Evolutionary conservation across 2,797 vertebrate genomes (phyloP).

Genomic region (Catharus ustulatus): DNA sequence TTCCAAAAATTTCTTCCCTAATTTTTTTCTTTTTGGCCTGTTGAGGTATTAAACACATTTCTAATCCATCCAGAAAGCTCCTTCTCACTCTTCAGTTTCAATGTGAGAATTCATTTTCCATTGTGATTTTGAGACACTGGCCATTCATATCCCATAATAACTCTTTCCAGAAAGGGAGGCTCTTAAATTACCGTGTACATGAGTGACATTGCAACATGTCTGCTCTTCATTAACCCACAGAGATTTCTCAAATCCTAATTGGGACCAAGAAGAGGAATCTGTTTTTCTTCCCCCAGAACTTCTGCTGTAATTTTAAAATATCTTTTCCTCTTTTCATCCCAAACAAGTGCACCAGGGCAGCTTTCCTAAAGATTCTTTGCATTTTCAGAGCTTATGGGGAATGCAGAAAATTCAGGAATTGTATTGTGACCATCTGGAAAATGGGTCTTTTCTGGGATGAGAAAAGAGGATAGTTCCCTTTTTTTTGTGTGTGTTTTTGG

Average conservation of each 20-base stretch:
- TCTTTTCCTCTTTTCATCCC: background rate
- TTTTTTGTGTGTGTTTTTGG: background rate
- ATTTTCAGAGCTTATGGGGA: background rate
- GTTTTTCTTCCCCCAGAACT: background rate
- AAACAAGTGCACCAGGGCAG: background rate
- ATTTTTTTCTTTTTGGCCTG: background rate
- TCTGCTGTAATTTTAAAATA: background rate
- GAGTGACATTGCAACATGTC: background rate
- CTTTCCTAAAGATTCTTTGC: background rate
- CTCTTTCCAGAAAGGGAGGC: background rate
- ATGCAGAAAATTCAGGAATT: background rate
- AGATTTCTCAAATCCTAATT: constrained; percentile 37
- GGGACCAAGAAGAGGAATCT: background rate
- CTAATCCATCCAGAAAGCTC: background rate
- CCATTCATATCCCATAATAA: background rate
- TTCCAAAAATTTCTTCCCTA: background rate
- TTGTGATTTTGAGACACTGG: background rate
- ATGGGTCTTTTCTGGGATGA: background rate
- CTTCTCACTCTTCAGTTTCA: background rate
- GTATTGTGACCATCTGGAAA: background rate
- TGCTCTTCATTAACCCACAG: constrained; percentile 25
- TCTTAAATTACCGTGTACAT: background rate
- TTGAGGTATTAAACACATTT: background rate
- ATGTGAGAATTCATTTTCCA: background rate
- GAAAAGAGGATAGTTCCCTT: background rate